Evolutionary conservation across 2,113 vertebrate genomes (phyloP).

Genomic region (Agapornis roseicollis): DNA sequence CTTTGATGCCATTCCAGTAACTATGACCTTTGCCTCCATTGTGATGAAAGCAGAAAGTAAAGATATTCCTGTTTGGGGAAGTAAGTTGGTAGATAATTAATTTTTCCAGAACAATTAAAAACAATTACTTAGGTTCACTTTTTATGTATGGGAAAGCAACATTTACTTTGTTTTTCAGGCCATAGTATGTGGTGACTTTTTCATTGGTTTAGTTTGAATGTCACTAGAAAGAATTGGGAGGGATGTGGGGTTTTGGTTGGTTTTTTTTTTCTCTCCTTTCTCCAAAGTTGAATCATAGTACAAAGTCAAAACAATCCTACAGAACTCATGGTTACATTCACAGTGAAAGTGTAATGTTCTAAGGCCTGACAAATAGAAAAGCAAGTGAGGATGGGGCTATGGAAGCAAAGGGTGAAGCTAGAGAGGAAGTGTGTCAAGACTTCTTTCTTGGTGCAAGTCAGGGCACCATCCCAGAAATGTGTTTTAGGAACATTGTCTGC

Average conservation of each 20-base stretch:
- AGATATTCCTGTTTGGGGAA: slow-evolving; percentile 95
- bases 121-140: neutral
- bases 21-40: slow-evolving; percentile 93
- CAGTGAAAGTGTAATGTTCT: neutral
- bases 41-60: slow-evolving; percentile 93
- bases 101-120: neutral
- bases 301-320: neutral
- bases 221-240: neutral
- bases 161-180: neutral
- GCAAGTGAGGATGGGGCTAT: neutral
- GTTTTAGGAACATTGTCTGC: neutral
- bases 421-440: neutral
- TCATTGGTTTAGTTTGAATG: neutral
- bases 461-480: neutral
- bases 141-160: neutral
- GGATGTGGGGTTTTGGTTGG: neutral
- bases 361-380: neutral
- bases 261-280: neutral
- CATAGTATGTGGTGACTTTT: neutral
- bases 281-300: neutral
- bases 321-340: neutral
- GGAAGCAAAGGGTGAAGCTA: neutral
- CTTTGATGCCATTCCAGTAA: slow-evolving; percentile 95
- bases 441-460: rapidly evolving
- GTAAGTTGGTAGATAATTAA: slow-evolving; percentile 78